Evolutionary conservation across 2,888 invertebrate genomes (phyloP).

Genomic region (Elegia similella): DNA sequence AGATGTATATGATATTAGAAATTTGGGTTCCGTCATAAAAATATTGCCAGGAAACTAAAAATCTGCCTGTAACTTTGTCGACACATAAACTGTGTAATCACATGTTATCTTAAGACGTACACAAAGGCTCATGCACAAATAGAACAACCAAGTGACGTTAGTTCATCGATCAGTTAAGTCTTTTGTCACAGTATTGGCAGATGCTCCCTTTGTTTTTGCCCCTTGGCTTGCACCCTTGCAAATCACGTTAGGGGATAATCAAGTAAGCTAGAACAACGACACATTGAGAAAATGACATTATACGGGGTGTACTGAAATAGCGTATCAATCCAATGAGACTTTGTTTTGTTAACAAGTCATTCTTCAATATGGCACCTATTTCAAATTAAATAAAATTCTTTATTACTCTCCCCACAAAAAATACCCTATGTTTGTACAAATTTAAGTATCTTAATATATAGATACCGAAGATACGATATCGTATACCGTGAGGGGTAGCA

Average conservation of each 20-base stretch:
- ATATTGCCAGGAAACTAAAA: too few species aligned
- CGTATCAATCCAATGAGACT: background rate
- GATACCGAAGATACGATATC: too few species aligned
- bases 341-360: background rate
- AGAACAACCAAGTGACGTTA: conserved; percentile 11
- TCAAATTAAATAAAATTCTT: too few species aligned
- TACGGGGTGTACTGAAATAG: conserved; percentile 1
- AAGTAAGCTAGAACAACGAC: conserved; percentile 10
- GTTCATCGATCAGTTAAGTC: conserved; percentile 12
- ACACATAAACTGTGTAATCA: too few species aligned
- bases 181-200: conserved; percentile 6
- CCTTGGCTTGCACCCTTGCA: conserved; percentile 15
- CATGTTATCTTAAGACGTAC: background rate
- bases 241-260: conserved; percentile 12
- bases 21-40: too few species aligned
- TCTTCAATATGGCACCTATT: background rate
- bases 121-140: conserved; percentile 15
- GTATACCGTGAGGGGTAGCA: too few species aligned
- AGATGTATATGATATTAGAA: too few species aligned
- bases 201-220: conserved; percentile 15
- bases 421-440: too few species aligned
- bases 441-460: too few species aligned
- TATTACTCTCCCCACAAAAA: too few species aligned
- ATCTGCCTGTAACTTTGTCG: too few species aligned
- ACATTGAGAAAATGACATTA: conserved; percentile 7